Evolutionary conservation across 2,113 vertebrate genomes (phyloP).

Genomic region (Mastomys coucha): DNA sequence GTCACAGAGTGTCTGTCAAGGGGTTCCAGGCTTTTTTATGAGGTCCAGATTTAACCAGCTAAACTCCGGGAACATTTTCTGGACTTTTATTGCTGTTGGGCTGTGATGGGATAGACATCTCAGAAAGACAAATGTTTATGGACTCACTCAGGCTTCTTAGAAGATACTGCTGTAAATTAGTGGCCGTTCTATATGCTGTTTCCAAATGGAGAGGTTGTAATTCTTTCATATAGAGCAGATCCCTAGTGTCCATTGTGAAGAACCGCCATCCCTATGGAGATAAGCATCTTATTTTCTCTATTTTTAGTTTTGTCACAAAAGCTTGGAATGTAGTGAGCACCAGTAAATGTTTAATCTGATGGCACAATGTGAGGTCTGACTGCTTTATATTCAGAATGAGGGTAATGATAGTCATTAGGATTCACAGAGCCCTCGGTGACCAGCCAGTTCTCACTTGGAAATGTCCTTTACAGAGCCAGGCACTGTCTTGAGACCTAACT

Average conservation of each 20-base stretch:
- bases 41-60: background rate
- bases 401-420: background rate
- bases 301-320: constrained; percentile 21
- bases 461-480: background rate
- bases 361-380: background rate
- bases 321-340: constrained; percentile 2
- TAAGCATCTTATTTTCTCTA: background rate
- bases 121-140: background rate
- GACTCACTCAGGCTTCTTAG: background rate
- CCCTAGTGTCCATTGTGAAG: background rate
- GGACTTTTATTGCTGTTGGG: background rate
- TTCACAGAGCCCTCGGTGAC: background rate
- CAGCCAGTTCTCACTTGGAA: background rate
- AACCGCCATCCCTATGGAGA: background rate
- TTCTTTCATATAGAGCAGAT: background rate
- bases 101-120: background rate
- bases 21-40: constrained; percentile 3
- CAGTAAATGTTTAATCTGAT: constrained; percentile 16
- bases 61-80: background rate
- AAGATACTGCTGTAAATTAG: constrained; percentile 8
- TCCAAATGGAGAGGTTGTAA: background rate
- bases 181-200: background rate
- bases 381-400: constrained; percentile 41
- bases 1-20: background rate
- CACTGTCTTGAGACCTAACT: background rate